These are phyloP conservation scores for Patiria miniata DNA, from an alignment of 35 echinoderm and acorn worm genomes.

Conservation along the genomic window DNA sequence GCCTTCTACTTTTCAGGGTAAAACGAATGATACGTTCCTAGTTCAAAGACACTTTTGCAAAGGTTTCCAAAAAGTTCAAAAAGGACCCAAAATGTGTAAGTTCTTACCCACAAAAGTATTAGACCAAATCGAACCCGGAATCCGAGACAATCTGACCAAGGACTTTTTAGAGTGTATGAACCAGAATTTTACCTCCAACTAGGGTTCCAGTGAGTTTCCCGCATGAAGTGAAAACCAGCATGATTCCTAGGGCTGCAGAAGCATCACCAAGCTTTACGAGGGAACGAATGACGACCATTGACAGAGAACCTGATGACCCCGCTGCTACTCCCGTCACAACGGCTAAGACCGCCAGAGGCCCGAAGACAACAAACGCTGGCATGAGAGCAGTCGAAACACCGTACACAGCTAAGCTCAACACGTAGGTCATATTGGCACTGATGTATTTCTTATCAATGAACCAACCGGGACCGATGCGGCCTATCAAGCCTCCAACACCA, in stretches of 20 bases:
- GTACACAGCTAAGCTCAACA: background rate
- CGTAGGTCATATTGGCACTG: background rate
- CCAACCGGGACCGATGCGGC: background rate
- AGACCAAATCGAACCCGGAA: too few species aligned
- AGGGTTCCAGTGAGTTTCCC: background rate
- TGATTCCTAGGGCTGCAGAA: background rate
- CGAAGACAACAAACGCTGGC: background rate
- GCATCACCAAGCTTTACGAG: background rate
- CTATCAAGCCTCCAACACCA: background rate
- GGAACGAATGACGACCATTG: background rate
- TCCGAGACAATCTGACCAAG: too few species aligned
- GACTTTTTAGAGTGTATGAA: too few species aligned
- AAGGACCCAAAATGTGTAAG: too few species aligned
- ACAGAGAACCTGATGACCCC: background rate
- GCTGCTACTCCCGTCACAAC: background rate
- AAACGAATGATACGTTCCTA: too few species aligned
- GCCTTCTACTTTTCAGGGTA: too few species aligned
- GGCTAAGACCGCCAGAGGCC: background rate
- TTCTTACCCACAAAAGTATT: too few species aligned
- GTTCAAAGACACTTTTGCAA: too few species aligned
- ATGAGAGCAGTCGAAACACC: background rate
- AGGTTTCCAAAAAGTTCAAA: too few species aligned
- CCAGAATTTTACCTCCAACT: background rate
- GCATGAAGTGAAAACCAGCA: background rate
- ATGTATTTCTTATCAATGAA: slow-evolving; percentile 13